phyloP scores from a whole-genome alignment of 2,113 vertebrate genomes.

The Chloropsis cyanopogon region DNA sequence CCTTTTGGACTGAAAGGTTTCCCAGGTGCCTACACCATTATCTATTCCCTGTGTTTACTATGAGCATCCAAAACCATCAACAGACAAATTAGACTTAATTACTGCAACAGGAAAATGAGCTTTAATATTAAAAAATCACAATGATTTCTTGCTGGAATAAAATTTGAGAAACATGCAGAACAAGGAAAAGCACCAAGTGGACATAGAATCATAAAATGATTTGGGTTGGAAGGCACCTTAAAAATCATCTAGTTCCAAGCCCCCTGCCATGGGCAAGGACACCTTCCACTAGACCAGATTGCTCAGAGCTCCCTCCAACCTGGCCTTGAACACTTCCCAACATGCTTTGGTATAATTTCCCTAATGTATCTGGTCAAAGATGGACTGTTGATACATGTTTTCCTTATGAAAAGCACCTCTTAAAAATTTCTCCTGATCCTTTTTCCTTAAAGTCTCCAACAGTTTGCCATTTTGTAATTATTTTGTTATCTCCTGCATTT shows the following conservation, averaged over 20 bases:
- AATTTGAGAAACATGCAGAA: not conserved
- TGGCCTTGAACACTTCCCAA: not conserved
- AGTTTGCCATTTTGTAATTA: constrained; percentile 17
- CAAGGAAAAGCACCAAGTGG: not conserved
- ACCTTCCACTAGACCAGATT: not conserved
- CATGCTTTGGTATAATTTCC: not conserved
- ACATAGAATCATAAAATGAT: not conserved
- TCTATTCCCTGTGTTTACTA: not conserved
- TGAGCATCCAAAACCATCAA: not conserved
- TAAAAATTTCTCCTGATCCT: not conserved
- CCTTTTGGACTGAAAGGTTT: not conserved
- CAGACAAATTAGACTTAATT: not conserved
- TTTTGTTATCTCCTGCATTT: constrained; percentile 4
- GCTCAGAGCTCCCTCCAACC: not conserved
- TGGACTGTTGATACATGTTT: not conserved
- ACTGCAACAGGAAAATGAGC: not conserved
- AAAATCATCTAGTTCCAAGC: not conserved
- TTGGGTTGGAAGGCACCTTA: not conserved
- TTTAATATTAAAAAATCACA: not conserved
- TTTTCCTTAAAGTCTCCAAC: not conserved
- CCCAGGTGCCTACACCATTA: not conserved
- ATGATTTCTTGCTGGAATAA: not conserved
- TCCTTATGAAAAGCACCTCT: not conserved
- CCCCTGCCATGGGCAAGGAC: not conserved
- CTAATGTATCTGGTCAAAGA: not conserved